phyloP scores from a whole-genome alignment of 2,888 invertebrate species.

The Monoplex corrugatus region DNA sequence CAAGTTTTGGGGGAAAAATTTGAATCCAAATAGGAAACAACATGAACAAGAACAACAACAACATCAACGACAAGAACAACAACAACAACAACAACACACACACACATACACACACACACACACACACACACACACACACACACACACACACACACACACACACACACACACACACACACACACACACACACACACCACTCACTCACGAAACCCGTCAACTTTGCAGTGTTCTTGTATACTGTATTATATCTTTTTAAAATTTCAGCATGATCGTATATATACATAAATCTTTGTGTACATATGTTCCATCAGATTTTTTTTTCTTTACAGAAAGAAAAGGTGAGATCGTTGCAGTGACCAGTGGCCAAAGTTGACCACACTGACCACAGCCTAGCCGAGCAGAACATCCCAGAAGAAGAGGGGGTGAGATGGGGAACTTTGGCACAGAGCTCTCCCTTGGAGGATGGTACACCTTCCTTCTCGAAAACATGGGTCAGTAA shows the following conservation, averaged over 20 bases:
- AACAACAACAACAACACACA: not conserved
- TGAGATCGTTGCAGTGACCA: not conserved
- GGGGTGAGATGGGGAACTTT: not conserved
- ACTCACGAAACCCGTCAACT: too few relatives aligned
- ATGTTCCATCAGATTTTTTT: not conserved
- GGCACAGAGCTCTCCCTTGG: not conserved
- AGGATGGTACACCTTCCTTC: not conserved
- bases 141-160: not conserved
- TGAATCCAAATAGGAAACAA: too few relatives aligned
- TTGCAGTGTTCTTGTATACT: not conserved
- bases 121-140: not conserved
- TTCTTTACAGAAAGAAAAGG: not conserved
- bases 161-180: not conserved
- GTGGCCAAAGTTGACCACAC: too few relatives aligned
- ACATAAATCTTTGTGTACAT: not conserved
- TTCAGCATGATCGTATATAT: not conserved
- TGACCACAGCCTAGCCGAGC: not conserved
- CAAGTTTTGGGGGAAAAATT: too few relatives aligned
- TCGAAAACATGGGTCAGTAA: constrained; percentile 10
- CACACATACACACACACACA: not conserved
- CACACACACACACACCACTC: not conserved
- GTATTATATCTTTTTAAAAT: not conserved
- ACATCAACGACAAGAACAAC: too few relatives aligned
- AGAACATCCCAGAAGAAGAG: not conserved
- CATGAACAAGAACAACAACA: too few relatives aligned